phyloP scores from a whole-genome alignment of 2,797 vertebrate species.

The Sylvilagus floridanus region DNA sequence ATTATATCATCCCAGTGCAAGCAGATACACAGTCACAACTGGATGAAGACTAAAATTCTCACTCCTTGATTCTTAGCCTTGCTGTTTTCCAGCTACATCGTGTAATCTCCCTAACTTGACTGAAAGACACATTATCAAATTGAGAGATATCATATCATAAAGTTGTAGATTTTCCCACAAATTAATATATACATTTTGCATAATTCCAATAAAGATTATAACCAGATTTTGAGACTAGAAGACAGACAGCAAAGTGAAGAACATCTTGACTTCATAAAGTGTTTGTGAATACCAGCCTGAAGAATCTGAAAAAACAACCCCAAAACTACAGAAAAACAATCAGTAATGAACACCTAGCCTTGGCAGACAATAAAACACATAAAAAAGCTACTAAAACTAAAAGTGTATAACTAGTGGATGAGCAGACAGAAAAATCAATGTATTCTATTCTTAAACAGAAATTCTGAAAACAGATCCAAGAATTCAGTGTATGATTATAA shows the following conservation, averaged over 20 bases:
- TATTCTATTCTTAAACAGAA: constrained; percentile 57
- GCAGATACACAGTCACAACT: not conserved
- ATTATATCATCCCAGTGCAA: not conserved
- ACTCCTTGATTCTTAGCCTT: not conserved
- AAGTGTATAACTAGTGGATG: constrained; percentile 53
- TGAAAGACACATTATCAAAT: not conserved
- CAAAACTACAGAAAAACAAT: constrained; percentile 33
- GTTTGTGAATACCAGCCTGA: not conserved
- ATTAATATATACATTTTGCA: not conserved
- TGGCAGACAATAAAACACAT: constrained; percentile 63
- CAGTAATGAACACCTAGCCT: constrained; percentile 43
- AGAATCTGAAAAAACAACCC: constrained; percentile 39
- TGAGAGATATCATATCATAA: not conserved
- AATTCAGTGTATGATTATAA: constrained; percentile 46
- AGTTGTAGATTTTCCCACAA: not conserved
- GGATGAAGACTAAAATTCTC: not conserved
- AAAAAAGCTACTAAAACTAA: constrained; percentile 58
- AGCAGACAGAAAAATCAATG: constrained; percentile 62
- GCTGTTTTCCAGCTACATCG: not conserved
- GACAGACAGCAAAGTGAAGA: constrained; percentile 38
- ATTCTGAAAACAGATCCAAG: constrained; percentile 54
- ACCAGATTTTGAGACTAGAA: not conserved
- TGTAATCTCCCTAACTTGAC: not conserved
- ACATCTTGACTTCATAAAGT: constrained; percentile 19
- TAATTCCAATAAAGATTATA: not conserved